Evolutionary conservation across 2,888 invertebrate genomes (phyloP).

Genomic region (Drosophila bunnanda): DNA sequence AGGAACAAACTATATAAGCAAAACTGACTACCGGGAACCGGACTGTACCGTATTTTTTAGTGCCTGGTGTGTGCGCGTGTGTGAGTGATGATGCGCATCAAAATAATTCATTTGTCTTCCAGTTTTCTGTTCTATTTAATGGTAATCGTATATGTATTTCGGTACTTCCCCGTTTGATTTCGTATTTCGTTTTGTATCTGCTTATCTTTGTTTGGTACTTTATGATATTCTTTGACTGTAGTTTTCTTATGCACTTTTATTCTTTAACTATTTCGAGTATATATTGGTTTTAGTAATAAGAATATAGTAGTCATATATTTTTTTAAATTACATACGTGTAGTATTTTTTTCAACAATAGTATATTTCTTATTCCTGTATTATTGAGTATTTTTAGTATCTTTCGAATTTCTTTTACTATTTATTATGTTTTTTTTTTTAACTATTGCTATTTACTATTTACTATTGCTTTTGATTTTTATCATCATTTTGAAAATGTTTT

Average conservation of each 20-base stretch:
- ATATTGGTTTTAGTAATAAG: slow-evolving; percentile 13
- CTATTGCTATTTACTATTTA: too few species aligned
- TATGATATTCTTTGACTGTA: slow-evolving; percentile 46
- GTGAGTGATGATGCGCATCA: slow-evolving; percentile 47
- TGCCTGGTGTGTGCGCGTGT: slow-evolving; percentile 66
- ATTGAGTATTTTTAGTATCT: not conserved
- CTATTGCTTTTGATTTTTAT: not conserved
- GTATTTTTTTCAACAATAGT: not conserved
- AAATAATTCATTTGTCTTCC: slow-evolving; percentile 40
- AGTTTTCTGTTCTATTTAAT: slow-evolving; percentile 10
- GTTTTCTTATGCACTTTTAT: slow-evolving; percentile 36
- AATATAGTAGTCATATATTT: slow-evolving; percentile 23
- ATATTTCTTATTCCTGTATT: slow-evolving; percentile 1
- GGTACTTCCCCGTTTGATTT: slow-evolving; percentile 2
- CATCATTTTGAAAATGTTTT: not conserved
- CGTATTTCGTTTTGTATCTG: slow-evolving; percentile 2
- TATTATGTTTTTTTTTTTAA: slow-evolving; percentile 14
- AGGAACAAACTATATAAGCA: not conserved
- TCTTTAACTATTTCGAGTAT: slow-evolving; percentile 1
- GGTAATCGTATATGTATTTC: slow-evolving; percentile 12
- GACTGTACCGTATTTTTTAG: slow-evolving; percentile 51
- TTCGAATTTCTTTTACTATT: not conserved
- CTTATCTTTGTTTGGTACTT: not conserved
- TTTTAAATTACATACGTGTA: slow-evolving; percentile 17
- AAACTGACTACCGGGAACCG: slow-evolving; percentile 6